Base-by-base conservation (phyloP, 2,113 vertebrate species). In the Sphaerodactylus townsendi region DNA sequence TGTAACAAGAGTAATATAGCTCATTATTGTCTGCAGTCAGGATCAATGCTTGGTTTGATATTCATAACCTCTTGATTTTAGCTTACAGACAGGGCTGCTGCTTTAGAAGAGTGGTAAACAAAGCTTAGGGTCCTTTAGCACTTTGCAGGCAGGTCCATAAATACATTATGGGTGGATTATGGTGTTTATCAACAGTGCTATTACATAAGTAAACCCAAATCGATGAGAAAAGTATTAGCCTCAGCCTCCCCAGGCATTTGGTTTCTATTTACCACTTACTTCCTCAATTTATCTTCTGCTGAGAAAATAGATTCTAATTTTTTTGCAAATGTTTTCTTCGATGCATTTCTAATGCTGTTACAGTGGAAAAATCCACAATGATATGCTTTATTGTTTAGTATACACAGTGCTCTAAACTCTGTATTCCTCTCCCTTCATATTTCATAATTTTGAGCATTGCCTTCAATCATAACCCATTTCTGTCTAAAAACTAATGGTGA, bases 1-100 rank as follows among this genome's bases (percentile, higher is more conserved):
- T 88, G 92, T 93, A 93, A 92, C 87, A 30, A 82, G 87, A 94
- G 93, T 93, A 92, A 95, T 96, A 95, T 93, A 92, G 92, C 88
- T 89, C 90, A 91, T 92, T 89, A 92, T 93, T 87, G 90, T 13
- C 74, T 91, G 87, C 84, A 88, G 87, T 90, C 85, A 89, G 89
- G 94, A 94, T 94, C 94, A 91, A 92, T 92, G 93, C 81, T 88
- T 91, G 77, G 87, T 90, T 81, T 87, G 83, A 81, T 87, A 90
- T 93, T 84, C 90, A 92, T 92, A 91, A 88, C 56, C 85, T 94
- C 82, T 91, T 93, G 93, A 85, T 90, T 95, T 92, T 89, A 95
- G 93, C 87, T n/a, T 50, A 78, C 50, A 92, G 92, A 94, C 82
- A 94, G 44, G 94, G 95, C 92, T 92, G 95, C 92, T 92, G 94